Percentiles rank a stretch among this genome's conserved stretches.
These are phyloP conservation scores for Netelia melanura DNA, from an alignment of 2,888 invertebrate genomes.

Conservation along the genomic window DNA sequence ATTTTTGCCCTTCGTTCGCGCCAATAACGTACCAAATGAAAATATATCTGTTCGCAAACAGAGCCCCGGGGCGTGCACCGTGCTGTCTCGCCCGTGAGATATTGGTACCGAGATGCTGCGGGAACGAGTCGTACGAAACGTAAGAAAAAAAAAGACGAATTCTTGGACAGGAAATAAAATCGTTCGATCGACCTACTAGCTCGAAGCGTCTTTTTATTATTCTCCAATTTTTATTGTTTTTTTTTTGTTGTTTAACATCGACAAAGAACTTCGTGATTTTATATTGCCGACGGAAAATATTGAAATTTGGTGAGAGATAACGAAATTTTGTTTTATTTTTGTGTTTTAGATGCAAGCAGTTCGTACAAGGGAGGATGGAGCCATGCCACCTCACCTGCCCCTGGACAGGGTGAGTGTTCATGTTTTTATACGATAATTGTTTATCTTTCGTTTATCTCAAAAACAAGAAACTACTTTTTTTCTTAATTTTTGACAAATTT, in stretches of 20 bases:
- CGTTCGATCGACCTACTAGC: neutral
- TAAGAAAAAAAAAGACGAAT: constrained; percentile 22
- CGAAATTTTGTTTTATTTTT: constrained; percentile 26
- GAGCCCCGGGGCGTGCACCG: constrained; percentile 72
- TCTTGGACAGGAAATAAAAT: constrained; percentile 13
- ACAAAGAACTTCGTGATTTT: too few relatives aligned
- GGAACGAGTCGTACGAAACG: constrained; percentile 34
- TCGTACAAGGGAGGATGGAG: constrained; percentile 85
- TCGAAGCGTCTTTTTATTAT: neutral
- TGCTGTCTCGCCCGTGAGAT: constrained; percentile 33
- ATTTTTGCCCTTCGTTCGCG: constrained; percentile 75
- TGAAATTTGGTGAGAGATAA: too few relatives aligned
- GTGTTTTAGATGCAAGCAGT: constrained; percentile 83
- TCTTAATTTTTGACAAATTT: too few relatives aligned
- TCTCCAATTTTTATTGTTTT: neutral
- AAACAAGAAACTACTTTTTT: too few relatives aligned
- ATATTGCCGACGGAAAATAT: too few relatives aligned
- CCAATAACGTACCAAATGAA: constrained; percentile 85
- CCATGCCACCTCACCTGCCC: constrained; percentile 84
- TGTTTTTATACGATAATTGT: constrained; percentile 1
- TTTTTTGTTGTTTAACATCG: neutral
- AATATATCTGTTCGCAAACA: constrained; percentile 84
- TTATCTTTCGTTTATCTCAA: neutral
- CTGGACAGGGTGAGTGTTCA: constrained; percentile 82
- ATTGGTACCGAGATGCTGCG: constrained; percentile 3